Conservation (phyloP, 2,113 vertebrate genomes). For the Hiodon alosoides region DNA sequence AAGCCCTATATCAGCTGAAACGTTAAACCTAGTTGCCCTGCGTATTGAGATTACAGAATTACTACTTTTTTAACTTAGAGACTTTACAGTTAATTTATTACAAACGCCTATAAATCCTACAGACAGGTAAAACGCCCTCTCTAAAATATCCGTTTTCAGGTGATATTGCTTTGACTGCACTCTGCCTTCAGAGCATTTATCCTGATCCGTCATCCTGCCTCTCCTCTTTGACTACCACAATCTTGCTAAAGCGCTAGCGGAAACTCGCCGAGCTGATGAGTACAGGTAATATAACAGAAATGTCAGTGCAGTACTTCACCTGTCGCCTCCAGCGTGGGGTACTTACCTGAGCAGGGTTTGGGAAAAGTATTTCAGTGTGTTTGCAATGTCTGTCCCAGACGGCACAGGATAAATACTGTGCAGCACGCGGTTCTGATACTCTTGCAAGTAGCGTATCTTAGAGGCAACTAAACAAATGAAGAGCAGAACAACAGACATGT, state of each 20-base stretch:
- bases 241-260: not conserved
- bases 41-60: no score
- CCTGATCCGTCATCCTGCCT: no score
- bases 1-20: no score
- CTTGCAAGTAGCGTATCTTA: slow-evolving; percentile 99
- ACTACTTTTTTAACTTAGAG: not conserved
- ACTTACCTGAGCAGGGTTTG: slow-evolving; percentile 99
- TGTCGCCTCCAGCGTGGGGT: slow-evolving; percentile 57
- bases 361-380: slow-evolving; percentile 99
- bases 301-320: slow-evolving; percentile 56
- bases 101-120: not conserved
- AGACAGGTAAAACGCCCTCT: not conserved
- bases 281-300: not conserved
- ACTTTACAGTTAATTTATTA: not conserved
- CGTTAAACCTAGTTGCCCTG: no score
- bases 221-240: not conserved
- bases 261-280: slow-evolving; percentile 3
- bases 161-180: not conserved
- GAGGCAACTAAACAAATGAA: slow-evolving; percentile 93
- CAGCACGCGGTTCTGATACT: slow-evolving; percentile 98
- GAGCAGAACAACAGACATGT: slow-evolving; percentile 62
- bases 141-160: not conserved
- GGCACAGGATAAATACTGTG: slow-evolving; percentile 99
- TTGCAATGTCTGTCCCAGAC: slow-evolving; percentile 99
- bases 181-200: not conserved